phyloP scores from a whole-genome alignment of 1,140 invertebrate species.

The Leptinotarsa defecta region DNA sequence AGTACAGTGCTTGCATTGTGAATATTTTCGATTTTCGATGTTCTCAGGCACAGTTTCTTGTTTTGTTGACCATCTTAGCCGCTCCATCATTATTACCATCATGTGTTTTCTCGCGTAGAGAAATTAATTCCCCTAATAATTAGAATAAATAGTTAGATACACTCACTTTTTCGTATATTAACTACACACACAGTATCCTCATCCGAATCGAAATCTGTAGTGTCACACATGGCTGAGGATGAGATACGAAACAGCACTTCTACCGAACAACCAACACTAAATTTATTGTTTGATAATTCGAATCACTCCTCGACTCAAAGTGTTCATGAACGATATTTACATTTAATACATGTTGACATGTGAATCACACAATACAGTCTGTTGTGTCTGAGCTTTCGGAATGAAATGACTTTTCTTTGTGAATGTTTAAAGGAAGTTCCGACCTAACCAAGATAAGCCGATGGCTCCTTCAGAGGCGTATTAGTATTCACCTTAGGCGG shows the following conservation, averaged over 20 bases:
- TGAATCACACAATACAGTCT: slow-evolving; percentile 23
- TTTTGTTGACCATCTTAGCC: too few species aligned
- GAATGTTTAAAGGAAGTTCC: slow-evolving; percentile 34
- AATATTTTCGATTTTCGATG: too few species aligned
- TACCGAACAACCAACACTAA: neutral
- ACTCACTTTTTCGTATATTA: neutral
- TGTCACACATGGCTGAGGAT: neutral
- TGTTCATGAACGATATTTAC: neutral
- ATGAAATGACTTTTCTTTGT: slow-evolving; percentile 7
- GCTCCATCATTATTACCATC: too few species aligned
- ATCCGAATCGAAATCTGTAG: neutral
- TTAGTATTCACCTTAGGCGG: slow-evolving; percentile 10
- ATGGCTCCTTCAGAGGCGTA: slow-evolving; percentile 29
- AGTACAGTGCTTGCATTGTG: too few species aligned
- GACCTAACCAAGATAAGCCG: slow-evolving; percentile 35
- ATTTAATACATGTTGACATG: neutral
- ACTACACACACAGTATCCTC: neutral
- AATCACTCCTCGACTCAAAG: neutral
- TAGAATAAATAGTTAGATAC: neutral
- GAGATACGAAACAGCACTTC: neutral
- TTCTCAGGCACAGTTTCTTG: too few species aligned
- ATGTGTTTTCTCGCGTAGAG: too few species aligned
- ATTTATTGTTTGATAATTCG: neutral
- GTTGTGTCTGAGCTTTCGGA: slow-evolving; percentile 13
- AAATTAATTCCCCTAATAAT: too few species aligned